phyloP scores from a whole-genome alignment of 1,140 invertebrate species.

The Zeugodacus cucurbitae region DNA sequence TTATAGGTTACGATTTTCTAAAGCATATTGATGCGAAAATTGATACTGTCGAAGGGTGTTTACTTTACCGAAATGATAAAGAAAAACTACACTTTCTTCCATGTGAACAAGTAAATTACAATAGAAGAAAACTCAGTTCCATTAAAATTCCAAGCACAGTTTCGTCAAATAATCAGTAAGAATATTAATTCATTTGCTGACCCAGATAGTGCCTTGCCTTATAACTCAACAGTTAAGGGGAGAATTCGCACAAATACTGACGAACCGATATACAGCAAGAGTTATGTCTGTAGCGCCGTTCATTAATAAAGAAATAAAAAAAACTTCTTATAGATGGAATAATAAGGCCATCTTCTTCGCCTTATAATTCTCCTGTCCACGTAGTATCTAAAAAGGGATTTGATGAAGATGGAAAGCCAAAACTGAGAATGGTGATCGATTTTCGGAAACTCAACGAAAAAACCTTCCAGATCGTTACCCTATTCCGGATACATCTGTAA shows the following conservation, averaged over 20 bases:
- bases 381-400: conserved; percentile 34
- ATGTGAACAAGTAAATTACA: conserved; percentile 30
- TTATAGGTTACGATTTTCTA: conserved; percentile 34
- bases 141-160: neutral
- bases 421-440: conserved; percentile 40
- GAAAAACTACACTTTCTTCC: neutral
- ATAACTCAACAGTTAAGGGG: conserved; percentile 1
- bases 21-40: conserved; percentile 34
- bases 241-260: no score
- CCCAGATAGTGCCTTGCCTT: conserved; percentile 29
- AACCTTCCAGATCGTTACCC: no score
- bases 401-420: conserved; percentile 39
- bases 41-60: no score
- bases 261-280: no score
- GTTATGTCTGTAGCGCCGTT: neutral
- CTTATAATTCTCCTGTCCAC: no score
- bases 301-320: conserved; percentile 35
- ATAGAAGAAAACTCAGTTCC: neutral
- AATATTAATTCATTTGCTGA: conserved; percentile 37
- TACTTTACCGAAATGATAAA: neutral
- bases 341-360: neutral
- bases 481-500: conserved; percentile 48
- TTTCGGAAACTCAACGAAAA: no score
- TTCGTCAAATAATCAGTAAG: neutral
- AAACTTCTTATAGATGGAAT: conserved; percentile 32